Evolutionary conservation across 2,113 vertebrate genomes (phyloP), one percentile per base, ranked within the genome.

Genomic region (Plestiodon gilberti): DNA sequence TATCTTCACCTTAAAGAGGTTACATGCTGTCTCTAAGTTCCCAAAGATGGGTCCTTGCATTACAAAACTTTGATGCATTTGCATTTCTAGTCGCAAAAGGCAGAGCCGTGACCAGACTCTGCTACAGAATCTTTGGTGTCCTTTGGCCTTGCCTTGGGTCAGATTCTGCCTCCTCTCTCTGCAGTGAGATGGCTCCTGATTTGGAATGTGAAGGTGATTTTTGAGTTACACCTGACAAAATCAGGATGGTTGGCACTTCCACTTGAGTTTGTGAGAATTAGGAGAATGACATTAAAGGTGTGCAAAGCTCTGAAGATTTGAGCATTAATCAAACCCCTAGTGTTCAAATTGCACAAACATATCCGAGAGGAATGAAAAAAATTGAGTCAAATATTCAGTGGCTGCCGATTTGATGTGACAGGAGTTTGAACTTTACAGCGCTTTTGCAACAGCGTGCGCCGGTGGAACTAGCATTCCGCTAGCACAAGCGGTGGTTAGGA

Each of bases 301-400:
- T 35, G 87, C 14, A 82, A 1, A 17, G 78, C 4, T 1, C 8
- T 5, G 28, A 33, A 90, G 73, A 69, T 25, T n/a, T 77, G 2
- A 14, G 52, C 84, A 48, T 92, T 82, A 57, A 17, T 84, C 35
- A 88, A n/a, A 78, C 87, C n/a, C 33, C 62, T 38, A 40, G 3
- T 83, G 11, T 81, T 85, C 91, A 69, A 89, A 48, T 17, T 33
- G 64, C 80, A 40, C 28, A 48, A 78, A n/a, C 43, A 73, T 43
- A 48, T 87, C 17, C 33, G 38, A 83, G 38, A 28, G 38, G 73
- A 64, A 62, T 43, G 15, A 59, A 59, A 70, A n/a, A 78, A 38
- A 15, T 6, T 76, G 23, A 59, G 82, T 87, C 78, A 89, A 89
- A 64, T 80, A 87, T 62, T 17, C 52, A 43, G 0, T 86, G 67